These are phyloP conservation scores for Lordiphosa clarofinis DNA, from an alignment of 1,140 invertebrate species.

Conservation along the genomic window DNA sequence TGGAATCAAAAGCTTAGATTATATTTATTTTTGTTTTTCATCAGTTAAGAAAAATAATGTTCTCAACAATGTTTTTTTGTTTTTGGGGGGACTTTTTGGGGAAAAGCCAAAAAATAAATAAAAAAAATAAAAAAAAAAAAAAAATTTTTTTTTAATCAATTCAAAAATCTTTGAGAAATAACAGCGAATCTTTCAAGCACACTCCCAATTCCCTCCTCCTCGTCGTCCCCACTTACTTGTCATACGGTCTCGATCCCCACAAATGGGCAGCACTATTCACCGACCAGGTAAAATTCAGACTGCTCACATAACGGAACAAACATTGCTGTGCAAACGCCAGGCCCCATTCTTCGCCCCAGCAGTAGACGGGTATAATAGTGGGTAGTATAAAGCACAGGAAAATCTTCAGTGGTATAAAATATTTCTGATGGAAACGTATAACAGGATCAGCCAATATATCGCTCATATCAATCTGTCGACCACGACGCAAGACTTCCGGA, in stretches of 20 bases:
- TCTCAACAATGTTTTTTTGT: too few relatives aligned
- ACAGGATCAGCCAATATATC: slow-evolving; percentile 90
- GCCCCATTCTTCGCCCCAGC: slow-evolving; percentile 87
- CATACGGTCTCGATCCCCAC: slow-evolving; percentile 74
- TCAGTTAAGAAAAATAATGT: too few relatives aligned
- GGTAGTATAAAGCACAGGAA: slow-evolving; percentile 89
- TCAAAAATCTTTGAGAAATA: neutral
- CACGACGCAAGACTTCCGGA: slow-evolving; percentile 88
- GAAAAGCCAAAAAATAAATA: too few relatives aligned
- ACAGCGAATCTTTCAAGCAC: neutral
- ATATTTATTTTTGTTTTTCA: too few relatives aligned
- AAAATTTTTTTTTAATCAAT: too few relatives aligned
- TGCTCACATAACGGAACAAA: slow-evolving; percentile 87
- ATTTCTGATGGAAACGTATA: slow-evolving; percentile 86
- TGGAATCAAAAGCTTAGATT: too few relatives aligned
- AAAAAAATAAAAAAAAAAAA: too few relatives aligned
- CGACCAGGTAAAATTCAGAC: slow-evolving; percentile 92
- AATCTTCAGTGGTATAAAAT: slow-evolving; percentile 87
- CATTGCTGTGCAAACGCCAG: slow-evolving; percentile 83
- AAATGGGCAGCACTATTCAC: slow-evolving; percentile 85
- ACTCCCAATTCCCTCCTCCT: neutral
- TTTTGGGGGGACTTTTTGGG: too few relatives aligned
- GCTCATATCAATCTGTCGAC: slow-evolving; percentile 87
- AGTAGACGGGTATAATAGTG: slow-evolving; percentile 85
- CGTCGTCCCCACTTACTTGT: slow-evolving; percentile 79